Percentiles rank a stretch among this genome's conserved stretches.
Evolutionary conservation across 2,113 vertebrate genomes (phyloP).

Genomic region (Centropus bengalensis): DNA sequence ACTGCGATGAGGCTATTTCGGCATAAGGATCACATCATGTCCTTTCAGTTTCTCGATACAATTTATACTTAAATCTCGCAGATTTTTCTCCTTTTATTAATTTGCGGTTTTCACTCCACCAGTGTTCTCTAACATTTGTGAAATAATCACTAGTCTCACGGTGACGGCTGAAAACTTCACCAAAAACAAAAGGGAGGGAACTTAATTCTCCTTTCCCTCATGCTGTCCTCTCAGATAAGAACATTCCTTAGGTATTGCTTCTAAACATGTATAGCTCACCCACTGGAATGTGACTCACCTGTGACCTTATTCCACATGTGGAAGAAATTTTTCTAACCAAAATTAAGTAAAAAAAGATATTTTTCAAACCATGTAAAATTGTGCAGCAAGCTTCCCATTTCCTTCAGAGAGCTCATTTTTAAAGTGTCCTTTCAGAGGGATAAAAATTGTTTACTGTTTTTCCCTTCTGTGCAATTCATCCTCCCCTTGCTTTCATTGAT

Average conservation of each 20-base stretch:
- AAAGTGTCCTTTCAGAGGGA: background rate
- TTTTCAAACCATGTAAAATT: background rate
- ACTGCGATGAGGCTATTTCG: background rate
- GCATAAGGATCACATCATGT: background rate
- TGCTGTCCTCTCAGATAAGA: background rate
- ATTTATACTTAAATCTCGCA: background rate
- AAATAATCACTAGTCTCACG: background rate
- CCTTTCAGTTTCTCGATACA: background rate
- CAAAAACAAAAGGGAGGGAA: background rate
- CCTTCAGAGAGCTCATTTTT: background rate
- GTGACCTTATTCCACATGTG: accelerated
- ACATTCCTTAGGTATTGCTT: background rate
- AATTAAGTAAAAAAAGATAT: background rate
- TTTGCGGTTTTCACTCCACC: background rate
- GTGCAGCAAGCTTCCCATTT: background rate
- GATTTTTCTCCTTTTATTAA: background rate
- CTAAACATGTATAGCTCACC: background rate
- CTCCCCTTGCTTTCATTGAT: background rate
- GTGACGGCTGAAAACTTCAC: background rate
- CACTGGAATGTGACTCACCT: background rate
- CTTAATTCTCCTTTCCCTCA: background rate
- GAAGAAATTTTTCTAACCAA: background rate
- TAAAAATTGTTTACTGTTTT: background rate
- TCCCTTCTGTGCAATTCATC: background rate
- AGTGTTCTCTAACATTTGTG: background rate